Evolutionary conservation across 2,888 invertebrate genomes (phyloP).

Genomic region (Hermaeophaga mercurialis): DNA sequence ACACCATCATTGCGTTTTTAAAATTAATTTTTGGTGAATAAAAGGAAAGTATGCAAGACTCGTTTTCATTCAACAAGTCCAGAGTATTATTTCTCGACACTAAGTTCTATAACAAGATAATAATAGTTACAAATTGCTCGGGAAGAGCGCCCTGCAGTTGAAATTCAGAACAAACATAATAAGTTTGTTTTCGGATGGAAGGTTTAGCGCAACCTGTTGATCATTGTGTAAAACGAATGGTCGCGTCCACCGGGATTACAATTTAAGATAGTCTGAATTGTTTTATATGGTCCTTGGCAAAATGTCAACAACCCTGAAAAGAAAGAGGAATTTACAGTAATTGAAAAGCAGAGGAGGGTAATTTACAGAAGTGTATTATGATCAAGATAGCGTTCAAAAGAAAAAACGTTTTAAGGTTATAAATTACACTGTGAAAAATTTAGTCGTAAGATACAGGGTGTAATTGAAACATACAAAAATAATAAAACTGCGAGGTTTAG

Average conservation of each 20-base stretch:
- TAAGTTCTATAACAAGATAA: constrained; percentile 27
- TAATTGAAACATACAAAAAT: too few species aligned
- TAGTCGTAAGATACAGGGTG: too few species aligned
- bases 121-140: constrained; percentile 28
- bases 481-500: too few species aligned
- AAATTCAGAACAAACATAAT: constrained; percentile 25
- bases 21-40: too few species aligned
- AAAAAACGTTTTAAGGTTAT: background rate
- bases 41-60: background rate
- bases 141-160: constrained; percentile 20
- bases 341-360: constrained; percentile 11
- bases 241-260: constrained; percentile 28
- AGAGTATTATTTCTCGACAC: constrained; percentile 13
- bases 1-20: too few species aligned
- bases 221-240: constrained; percentile 29
- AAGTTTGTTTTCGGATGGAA: constrained; percentile 26
- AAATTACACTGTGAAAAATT: too few species aligned
- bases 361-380: background rate
- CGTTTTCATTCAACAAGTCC: constrained; percentile 5
- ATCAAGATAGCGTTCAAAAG: background rate
- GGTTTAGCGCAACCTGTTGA: constrained; percentile 29
- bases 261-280: constrained; percentile 31
- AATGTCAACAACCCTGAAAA: constrained; percentile 19
- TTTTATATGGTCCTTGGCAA: constrained; percentile 29
- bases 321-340: constrained; percentile 12